phyloP scores from a whole-genome alignment of 2,113 vertebrate species.

The Halichoerus grypus region DNA sequence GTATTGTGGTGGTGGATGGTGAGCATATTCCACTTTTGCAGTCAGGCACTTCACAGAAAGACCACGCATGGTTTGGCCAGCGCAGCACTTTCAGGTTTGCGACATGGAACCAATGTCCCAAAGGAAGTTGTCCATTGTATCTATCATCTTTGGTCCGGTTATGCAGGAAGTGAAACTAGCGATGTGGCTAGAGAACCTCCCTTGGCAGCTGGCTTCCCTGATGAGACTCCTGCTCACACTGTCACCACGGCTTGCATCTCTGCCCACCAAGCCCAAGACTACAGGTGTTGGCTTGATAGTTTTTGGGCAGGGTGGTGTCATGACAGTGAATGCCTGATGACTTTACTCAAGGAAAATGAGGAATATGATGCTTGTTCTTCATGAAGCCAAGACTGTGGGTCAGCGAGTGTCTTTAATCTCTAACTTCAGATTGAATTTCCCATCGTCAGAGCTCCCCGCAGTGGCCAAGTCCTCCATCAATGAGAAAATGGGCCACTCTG shows the following conservation, averaged over 20 bases:
- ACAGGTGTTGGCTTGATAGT: slow-evolving; percentile 93
- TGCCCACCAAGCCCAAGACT: slow-evolving; percentile 98
- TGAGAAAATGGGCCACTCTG: slow-evolving; percentile 97
- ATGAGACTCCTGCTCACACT: slow-evolving; percentile 95
- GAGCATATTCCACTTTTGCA: slow-evolving; percentile 94
- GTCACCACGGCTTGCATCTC: slow-evolving; percentile 99
- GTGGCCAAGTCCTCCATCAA: slow-evolving; percentile 97
- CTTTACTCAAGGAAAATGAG: slow-evolving; percentile 98
- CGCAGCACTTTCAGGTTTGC: slow-evolving; percentile 85
- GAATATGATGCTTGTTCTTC: slow-evolving; percentile 95
- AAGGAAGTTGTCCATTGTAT: slow-evolving; percentile 95
- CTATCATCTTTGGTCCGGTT: slow-evolving; percentile 94
- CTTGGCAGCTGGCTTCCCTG: slow-evolving; percentile 95
- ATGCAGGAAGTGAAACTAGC: slow-evolving; percentile 98
- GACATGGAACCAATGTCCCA: slow-evolving; percentile 89
- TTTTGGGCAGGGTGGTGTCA: slow-evolving; percentile 93
- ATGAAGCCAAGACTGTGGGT: slow-evolving; percentile 93
- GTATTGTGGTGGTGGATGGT: slow-evolving; percentile 95
- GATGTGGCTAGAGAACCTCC: slow-evolving; percentile 97
- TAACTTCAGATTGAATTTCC: slow-evolving; percentile 92
- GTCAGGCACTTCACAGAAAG: slow-evolving; percentile 90
- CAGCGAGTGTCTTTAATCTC: slow-evolving; percentile 92
- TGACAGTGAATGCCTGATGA: slow-evolving; percentile 97
- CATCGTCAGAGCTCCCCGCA: slow-evolving; percentile 95
- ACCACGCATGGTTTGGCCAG: background rate